Evolutionary conservation across 2,797 vertebrate genomes (phyloP).

Genomic region (Oophaga sylvatica): DNA sequence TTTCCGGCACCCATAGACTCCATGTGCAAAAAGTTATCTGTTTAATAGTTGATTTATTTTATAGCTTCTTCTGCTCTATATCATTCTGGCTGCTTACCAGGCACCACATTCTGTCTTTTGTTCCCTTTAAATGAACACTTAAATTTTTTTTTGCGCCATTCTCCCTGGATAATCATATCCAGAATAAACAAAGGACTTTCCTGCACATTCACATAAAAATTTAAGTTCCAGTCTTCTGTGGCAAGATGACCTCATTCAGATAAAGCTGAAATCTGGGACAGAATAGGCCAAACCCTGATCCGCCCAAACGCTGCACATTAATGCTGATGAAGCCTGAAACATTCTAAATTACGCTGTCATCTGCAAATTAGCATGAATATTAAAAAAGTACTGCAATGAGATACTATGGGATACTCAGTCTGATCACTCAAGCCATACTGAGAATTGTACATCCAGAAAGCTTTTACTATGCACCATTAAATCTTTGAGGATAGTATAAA

Average conservation of each 20-base stretch:
- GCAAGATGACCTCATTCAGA: conserved; percentile 14
- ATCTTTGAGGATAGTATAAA: no score
- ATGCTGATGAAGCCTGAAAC: neutral
- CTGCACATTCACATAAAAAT: conserved; percentile 15
- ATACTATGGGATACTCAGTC: no score
- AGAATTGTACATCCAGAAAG: no score
- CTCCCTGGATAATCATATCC: neutral
- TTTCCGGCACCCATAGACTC: no score
- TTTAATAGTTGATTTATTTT: no score
- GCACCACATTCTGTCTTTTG: no score
- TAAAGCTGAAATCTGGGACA: conserved; percentile 12
- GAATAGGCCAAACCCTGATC: neutral
- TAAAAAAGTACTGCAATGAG: neutral
- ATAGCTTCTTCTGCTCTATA: no score
- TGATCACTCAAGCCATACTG: no score
- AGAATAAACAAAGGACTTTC: neutral
- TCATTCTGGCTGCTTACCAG: no score
- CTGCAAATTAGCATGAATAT: neutral
- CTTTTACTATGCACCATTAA: no score
- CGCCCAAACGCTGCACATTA: neutral
- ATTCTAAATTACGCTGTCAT: neutral
- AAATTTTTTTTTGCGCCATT: neutral
- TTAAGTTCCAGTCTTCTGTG: neutral
- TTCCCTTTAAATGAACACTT: neutral
- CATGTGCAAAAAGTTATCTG: no score